Conservation (phyloP, 2,888 invertebrate species). For the Nymphalis c-album region DNA sequence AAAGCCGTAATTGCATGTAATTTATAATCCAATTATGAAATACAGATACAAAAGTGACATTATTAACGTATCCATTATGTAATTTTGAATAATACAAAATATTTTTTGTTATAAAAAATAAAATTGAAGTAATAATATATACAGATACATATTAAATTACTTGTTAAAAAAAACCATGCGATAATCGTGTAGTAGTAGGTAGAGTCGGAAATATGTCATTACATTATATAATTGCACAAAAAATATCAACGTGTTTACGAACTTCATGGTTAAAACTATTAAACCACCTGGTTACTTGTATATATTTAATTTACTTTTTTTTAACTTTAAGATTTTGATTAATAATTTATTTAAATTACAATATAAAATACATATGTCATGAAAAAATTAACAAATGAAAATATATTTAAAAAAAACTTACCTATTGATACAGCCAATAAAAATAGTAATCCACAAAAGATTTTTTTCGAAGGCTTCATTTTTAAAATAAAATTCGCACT, state of each 20-base stretch:
- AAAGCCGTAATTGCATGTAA: no score
- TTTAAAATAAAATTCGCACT: conserved; percentile 59
- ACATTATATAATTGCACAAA: conserved; percentile 26
- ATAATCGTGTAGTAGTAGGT: not conserved
- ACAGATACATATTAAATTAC: no score
- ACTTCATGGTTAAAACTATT: conserved; percentile 27
- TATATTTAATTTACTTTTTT: not conserved
- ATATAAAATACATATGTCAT: not conserved
- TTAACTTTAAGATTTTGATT: not conserved
- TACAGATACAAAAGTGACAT: no score
- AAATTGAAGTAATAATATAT: no score
- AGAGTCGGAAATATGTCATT: conserved; percentile 5
- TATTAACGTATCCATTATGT: no score
- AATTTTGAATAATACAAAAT: no score
- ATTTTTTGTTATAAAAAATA: no score
- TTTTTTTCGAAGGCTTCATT: conserved; percentile 59
- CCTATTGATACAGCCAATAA: conserved; percentile 61
- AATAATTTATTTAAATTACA: not conserved
- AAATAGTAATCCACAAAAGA: conserved; percentile 59
- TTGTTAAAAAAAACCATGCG: no score
- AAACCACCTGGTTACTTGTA: conserved; percentile 18
- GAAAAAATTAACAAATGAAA: not conserved
- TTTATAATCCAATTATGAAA: no score
- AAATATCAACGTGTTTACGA: conserved; percentile 22
- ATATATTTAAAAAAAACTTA: conserved; percentile 44